Conservation (phyloP, 1,140 invertebrate species). For the Brachionus rotundiformis region DNA sequence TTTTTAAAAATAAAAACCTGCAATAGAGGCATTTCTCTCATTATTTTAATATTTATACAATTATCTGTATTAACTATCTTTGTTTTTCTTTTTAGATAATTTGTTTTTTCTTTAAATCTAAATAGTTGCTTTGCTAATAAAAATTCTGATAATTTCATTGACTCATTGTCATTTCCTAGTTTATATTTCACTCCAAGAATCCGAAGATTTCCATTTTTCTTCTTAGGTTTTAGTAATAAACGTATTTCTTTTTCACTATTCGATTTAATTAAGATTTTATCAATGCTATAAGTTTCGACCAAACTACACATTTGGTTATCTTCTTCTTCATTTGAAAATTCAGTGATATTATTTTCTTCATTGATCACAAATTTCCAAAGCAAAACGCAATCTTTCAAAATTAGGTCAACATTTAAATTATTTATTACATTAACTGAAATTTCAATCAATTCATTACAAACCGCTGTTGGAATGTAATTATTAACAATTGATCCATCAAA, state of each 20-base stretch:
- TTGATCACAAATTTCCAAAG: not conserved
- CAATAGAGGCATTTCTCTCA: not conserved
- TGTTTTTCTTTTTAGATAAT: not conserved
- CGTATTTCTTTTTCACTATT: not conserved
- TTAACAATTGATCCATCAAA: not conserved
- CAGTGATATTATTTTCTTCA: not conserved
- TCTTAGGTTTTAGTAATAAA: not conserved
- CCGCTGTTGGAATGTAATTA: not conserved
- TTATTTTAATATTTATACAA: not conserved
- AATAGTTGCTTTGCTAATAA: slow-evolving; percentile 35
- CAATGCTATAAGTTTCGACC: not conserved
- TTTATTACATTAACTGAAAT: not conserved
- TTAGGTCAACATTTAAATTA: not conserved
- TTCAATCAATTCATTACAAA: slow-evolving; percentile 3
- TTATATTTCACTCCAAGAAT: slow-evolving; percentile 20
- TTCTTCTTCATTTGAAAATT: not conserved
- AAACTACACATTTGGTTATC: not conserved
- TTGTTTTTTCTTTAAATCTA: slow-evolving; percentile 22
- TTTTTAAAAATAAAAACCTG: not conserved
- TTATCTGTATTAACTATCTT: slow-evolving; percentile 11
- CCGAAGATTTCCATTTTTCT: not conserved
- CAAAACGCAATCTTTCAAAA: not conserved
- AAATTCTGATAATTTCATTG: not conserved
- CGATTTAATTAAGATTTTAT: not conserved
- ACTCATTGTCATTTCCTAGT: not conserved